phyloP scores from a whole-genome alignment of 1,140 invertebrate species.

The Drosophila varians region DNA sequence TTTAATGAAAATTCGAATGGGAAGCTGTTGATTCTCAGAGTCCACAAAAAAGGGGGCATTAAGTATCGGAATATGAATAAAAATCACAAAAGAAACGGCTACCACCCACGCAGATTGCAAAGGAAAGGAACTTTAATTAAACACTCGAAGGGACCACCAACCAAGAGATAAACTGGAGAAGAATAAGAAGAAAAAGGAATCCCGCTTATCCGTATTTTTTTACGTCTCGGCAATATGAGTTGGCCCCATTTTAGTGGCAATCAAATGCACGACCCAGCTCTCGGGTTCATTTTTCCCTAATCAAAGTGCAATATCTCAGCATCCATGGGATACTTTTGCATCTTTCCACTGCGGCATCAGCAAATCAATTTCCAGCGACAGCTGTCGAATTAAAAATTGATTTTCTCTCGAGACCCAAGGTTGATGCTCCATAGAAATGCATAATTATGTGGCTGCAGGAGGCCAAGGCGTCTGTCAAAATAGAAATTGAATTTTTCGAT shows the following conservation, averaged over 20 bases:
- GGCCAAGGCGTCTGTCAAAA: constrained; percentile 34
- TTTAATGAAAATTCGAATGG: constrained; percentile 45
- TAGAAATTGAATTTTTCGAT: constrained; percentile 28
- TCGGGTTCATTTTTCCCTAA: constrained; percentile 7
- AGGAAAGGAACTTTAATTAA: constrained; percentile 50
- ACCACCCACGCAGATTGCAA: constrained; percentile 38
- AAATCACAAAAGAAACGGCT: constrained; percentile 25
- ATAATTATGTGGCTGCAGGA: constrained; percentile 32
- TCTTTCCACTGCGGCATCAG: constrained; percentile 30
- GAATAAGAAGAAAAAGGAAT: constrained; percentile 12
- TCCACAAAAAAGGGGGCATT: no score
- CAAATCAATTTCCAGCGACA: constrained; percentile 66
- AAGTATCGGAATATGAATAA: constrained; percentile 22
- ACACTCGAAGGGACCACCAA: constrained; percentile 44
- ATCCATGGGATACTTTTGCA: constrained; percentile 54
- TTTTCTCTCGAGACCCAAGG: constrained; percentile 23
- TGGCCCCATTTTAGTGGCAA: constrained; percentile 24
- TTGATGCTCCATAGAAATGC: constrained; percentile 3
- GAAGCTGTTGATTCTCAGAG: constrained; percentile 14
- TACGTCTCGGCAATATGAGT: constrained; percentile 36
- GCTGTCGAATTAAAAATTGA: constrained; percentile 57
- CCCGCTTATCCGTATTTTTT: constrained; percentile 10
- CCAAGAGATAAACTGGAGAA: constrained; percentile 11
- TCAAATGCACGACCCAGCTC: constrained; percentile 9
- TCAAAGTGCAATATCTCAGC: constrained; percentile 12